Conservation (phyloP, 2,113 vertebrate species). For the Holacanthus passer region DNA sequence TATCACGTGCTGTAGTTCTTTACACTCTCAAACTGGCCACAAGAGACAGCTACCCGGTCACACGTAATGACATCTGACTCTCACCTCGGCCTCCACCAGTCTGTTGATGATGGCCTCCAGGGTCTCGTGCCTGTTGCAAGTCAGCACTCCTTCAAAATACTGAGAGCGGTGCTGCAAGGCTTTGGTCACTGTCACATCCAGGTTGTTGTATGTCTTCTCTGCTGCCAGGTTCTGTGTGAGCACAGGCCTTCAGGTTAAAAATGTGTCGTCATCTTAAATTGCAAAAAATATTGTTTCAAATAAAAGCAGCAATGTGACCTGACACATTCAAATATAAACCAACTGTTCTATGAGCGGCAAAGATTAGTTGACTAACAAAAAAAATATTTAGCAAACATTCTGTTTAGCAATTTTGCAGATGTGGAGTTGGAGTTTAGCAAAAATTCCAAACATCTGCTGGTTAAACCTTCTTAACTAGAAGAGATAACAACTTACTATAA, state of each 20-base stretch:
- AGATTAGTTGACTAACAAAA: too few relatives aligned
- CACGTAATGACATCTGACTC: background rate
- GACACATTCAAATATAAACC: too few relatives aligned
- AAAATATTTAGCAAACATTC: too few relatives aligned
- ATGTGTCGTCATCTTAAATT: background rate
- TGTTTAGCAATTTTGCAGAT: too few relatives aligned
- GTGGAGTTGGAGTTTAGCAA: too few relatives aligned
- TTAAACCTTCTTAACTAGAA: too few relatives aligned
- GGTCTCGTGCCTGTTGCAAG: slow-evolving; percentile 92
- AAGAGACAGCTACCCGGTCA: background rate
- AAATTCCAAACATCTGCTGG: too few relatives aligned
- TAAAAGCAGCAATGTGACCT: background rate
- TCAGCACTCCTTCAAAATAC: slow-evolving; percentile 97
- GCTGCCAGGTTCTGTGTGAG: slow-evolving; percentile 92
- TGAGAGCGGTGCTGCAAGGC: slow-evolving; percentile 96
- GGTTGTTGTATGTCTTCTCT: slow-evolving; percentile 98
- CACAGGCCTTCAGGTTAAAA: background rate
- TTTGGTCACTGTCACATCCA: slow-evolving; percentile 97
- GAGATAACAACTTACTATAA: slow-evolving; percentile 97
- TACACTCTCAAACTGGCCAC: background rate
- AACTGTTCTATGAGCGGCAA: too few relatives aligned
- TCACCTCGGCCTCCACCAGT: slow-evolving; percentile 96
- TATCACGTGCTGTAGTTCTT: background rate
- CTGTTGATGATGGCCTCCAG: slow-evolving; percentile 95
- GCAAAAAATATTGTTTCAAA: background rate